phyloP scores from a whole-genome alignment of 2,797 vertebrate genomes.

The Oreochromis grahami region DNA sequence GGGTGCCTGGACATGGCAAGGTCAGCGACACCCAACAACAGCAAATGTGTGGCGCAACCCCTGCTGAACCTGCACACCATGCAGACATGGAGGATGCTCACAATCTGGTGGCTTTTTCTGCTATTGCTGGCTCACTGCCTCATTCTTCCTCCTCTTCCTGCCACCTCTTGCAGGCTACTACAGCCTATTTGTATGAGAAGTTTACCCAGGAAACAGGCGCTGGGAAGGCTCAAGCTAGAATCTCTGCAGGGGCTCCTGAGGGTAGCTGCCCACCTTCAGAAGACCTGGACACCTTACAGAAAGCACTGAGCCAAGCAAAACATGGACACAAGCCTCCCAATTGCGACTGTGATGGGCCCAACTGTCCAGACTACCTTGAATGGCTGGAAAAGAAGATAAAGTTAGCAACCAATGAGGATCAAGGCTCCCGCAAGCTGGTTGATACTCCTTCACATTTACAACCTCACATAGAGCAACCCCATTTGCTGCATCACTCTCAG shows the following conservation, averaged over 20 bases:
- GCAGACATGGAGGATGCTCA: constrained; percentile 88
- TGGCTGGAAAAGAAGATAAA: constrained; percentile 97
- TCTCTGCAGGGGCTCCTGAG: constrained; percentile 44
- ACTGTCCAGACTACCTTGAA: constrained; percentile 97
- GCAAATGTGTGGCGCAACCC: constrained; percentile 39
- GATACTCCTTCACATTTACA: constrained; percentile 56
- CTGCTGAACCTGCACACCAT: constrained; percentile 62
- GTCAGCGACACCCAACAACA: constrained; percentile 63
- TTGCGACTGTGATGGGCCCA: constrained; percentile 95
- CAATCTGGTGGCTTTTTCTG: constrained; percentile 92
- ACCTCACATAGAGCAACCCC: constrained; percentile 57
- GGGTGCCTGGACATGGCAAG: constrained; percentile 67
- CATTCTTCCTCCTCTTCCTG: constrained; percentile 74
- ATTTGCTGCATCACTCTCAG: constrained; percentile 50
- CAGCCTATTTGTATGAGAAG: constrained; percentile 85
- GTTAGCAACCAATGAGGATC: constrained; percentile 73
- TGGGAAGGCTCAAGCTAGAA: constrained; percentile 40
- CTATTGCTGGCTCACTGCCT: constrained; percentile 85
- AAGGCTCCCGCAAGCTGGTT: constrained; percentile 62
- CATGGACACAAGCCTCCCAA: constrained; percentile 94
- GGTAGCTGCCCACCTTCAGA: constrained; percentile 67
- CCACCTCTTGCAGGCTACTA: constrained; percentile 62
- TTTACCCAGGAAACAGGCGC: constrained; percentile 88
- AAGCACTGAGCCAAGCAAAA: constrained; percentile 88
- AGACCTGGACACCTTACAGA: constrained; percentile 86